phyloP scores from a whole-genome alignment of 2,113 vertebrate species.

The Strigops habroptila region DNA sequence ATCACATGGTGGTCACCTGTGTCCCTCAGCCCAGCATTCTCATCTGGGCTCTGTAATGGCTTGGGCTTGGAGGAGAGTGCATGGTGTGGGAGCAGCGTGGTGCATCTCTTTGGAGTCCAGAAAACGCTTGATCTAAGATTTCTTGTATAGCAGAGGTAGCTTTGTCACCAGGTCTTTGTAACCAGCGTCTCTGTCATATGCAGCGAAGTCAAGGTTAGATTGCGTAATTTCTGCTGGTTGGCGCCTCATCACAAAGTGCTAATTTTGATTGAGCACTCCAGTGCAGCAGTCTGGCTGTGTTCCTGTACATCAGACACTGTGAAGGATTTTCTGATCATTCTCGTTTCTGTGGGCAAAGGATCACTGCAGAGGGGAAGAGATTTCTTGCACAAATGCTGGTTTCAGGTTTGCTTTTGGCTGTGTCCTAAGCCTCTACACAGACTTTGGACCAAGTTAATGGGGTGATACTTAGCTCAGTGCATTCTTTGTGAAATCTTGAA shows the following conservation, averaged over 20 bases:
- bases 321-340: background rate
- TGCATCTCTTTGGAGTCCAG: background rate
- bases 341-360: background rate
- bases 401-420: background rate
- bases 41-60: background rate
- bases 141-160: background rate
- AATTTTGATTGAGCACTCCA: background rate
- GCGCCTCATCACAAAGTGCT: background rate
- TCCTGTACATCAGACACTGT: background rate
- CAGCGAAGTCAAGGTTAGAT: background rate
- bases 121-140: background rate
- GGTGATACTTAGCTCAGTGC: background rate
- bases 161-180: background rate
- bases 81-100: fast-evolving
- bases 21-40: background rate
- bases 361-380: background rate
- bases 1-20: fast-evolving
- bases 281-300: background rate
- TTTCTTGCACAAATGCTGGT: background rate
- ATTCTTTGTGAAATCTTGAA: constrained; percentile 15
- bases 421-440: background rate
- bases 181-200: background rate
- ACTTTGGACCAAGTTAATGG: background rate
- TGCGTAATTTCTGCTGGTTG: background rate
- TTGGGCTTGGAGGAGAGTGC: background rate